Percentiles rank a stretch among this genome's conserved stretches.
phyloP scores from a whole-genome alignment of 2,888 invertebrate species.

The Ligdia adustata region DNA sequence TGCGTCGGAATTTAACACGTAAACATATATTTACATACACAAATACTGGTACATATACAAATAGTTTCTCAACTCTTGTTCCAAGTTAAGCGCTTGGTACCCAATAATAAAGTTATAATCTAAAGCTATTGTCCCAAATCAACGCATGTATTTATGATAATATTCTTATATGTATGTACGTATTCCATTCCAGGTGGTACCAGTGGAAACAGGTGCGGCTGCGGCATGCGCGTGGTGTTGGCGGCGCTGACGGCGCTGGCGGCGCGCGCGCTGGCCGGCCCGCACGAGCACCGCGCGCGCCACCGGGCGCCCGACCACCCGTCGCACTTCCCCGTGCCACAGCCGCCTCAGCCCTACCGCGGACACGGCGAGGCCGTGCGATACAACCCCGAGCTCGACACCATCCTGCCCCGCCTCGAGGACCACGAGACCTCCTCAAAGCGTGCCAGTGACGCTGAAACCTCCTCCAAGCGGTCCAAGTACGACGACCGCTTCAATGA shows the following conservation, averaged over 20 bases:
- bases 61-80: no score
- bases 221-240: slow-evolving; percentile 80
- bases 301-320: slow-evolving; percentile 77
- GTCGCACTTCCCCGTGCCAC: no score
- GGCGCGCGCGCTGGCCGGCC: slow-evolving; percentile 74
- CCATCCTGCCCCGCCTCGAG: slow-evolving; percentile 73
- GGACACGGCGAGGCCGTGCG: slow-evolving; percentile 83
- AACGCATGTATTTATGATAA: no score
- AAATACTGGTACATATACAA: no score
- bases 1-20: no score
- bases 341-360: slow-evolving; percentile 75
- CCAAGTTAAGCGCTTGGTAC: no score
- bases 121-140: no score
- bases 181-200: slow-evolving; percentile 75
- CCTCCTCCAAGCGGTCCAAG: slow-evolving; percentile 68
- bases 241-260: slow-evolving; percentile 78
- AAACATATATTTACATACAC: no score
- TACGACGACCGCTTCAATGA: slow-evolving; percentile 74
- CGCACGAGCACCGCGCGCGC: slow-evolving; percentile 80
- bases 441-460: slow-evolving; percentile 68
- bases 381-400: slow-evolving; percentile 81
- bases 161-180: background rate
- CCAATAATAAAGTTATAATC: no score
- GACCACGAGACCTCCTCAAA: slow-evolving; percentile 75
- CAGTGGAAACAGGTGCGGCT: slow-evolving; percentile 68